Base-by-base conservation (phyloP, 2,113 vertebrate species). In the Leuciscus idus region DNA sequence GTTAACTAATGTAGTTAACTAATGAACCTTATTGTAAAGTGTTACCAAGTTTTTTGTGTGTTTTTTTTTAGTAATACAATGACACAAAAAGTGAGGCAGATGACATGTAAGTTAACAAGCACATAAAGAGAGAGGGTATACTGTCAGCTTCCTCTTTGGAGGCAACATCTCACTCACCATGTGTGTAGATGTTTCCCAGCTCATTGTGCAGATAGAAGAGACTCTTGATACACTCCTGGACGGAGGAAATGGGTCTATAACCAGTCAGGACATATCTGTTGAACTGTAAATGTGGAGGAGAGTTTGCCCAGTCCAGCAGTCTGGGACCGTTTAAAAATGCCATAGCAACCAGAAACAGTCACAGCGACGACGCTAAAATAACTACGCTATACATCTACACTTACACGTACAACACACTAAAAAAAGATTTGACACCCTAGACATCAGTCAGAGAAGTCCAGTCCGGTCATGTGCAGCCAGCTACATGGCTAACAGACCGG, bases 191-290 rank as follows among this genome's bases (percentile, higher is more conserved):
- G 95, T 98, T 98, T 13, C 97, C 97, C 79, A 97, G 93, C 85
- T 98, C 97, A 88, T 98, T 98, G 95, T 98, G 97, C 89, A 97
- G 94, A 92, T 98, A 98, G 84, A 98, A 98, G 85, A 98, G 95
- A 91, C 97, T 98, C 55, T 95, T 91, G 90, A 98, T 91, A 88
- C 97, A 98, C 90, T 96, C 97, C 3, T 96, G 95, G 92, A 96
- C 95, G 1, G 96, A 96, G 68, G 96, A 96, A 87, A 95, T 94
- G 0, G 97, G 97, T 87, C 97, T 95, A 92, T 97, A 98, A 15
- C 97, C 97, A 0, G 96, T 97, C 36, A 98, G 93, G 72, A 98
- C 97, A 92, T 96, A 98, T 92, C 94, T 96, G 92, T 98, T 98
- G 88, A 98, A 98, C 91, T 97, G 97, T 86, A 98, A 95, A 92